A percentile compares a stretch with the other conserved stretches of the same genome.
phyloP scores from a whole-genome alignment of 2,113 vertebrate species.

The Orthonyx spaldingii region DNA sequence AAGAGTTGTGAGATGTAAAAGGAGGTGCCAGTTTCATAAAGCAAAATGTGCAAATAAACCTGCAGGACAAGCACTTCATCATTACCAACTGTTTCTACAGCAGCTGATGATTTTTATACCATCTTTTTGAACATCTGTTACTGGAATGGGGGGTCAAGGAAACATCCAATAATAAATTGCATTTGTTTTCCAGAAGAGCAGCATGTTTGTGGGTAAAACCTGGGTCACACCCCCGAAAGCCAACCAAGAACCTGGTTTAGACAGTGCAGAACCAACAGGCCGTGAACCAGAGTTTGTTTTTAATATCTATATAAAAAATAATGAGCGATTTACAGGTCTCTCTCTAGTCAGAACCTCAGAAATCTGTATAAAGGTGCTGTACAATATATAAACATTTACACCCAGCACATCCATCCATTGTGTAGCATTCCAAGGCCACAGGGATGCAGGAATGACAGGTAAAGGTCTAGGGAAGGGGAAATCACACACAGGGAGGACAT shows the following conservation, averaged over 20 bases:
- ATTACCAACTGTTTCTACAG: not conserved
- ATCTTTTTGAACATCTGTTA: not conserved
- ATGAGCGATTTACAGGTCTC: conserved; percentile 89
- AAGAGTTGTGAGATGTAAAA: not conserved
- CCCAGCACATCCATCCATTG: conserved; percentile 79
- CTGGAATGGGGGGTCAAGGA: not conserved
- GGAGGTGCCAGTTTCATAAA: not conserved
- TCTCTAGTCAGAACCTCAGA: conserved; percentile 81
- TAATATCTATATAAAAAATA: conserved; percentile 94
- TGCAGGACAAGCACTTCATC: not conserved
- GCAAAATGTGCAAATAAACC: conserved; percentile 26
- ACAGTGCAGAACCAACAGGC: conserved; percentile 80
- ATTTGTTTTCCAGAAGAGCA: not conserved
- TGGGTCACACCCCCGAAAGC: not conserved
- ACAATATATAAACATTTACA: conserved; percentile 97
- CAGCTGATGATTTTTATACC: not conserved
- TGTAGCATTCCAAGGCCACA: conserved; percentile 87
- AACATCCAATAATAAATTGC: not conserved
- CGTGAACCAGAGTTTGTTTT: conserved; percentile 70
- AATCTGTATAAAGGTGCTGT: conserved; percentile 95
- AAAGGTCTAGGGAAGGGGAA: conserved; percentile 28
- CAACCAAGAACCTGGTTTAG: conserved; percentile 39
- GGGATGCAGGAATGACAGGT: conserved; percentile 47
- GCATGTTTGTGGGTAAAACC: not conserved
- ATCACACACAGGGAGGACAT: conserved; percentile 49